phyloP scores from a whole-genome alignment of 2,888 invertebrate species.

The Athalia cordata region DNA sequence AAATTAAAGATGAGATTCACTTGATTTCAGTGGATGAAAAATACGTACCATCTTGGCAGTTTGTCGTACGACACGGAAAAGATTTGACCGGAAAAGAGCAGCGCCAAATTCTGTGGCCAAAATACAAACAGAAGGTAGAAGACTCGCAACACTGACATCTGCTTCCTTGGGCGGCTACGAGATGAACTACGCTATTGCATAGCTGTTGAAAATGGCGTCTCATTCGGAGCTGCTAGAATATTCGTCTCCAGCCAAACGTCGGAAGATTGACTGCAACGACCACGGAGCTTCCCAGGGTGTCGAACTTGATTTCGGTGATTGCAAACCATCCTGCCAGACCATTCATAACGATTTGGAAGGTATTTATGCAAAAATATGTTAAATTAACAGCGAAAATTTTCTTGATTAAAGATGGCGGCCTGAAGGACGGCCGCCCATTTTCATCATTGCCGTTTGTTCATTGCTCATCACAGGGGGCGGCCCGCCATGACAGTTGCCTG shows the following conservation, averaged over 20 bases:
- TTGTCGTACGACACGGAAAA: conserved; percentile 58
- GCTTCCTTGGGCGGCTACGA: conserved; percentile 51
- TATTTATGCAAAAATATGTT: conserved; percentile 65
- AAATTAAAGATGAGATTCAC: conserved; percentile 56
- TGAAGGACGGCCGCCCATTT: conserved; percentile 58
- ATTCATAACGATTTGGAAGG: conserved; percentile 67
- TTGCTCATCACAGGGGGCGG: conserved; percentile 53
- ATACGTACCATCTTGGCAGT: conserved; percentile 68
- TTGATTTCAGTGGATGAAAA: conserved; percentile 61
- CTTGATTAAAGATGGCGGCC: conserved; percentile 67
- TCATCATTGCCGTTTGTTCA: conserved; percentile 54
- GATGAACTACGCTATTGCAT: conserved; percentile 62
- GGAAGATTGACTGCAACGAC: conserved; percentile 67
- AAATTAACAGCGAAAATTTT: conserved; percentile 60
- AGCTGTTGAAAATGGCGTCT: conserved; percentile 73
- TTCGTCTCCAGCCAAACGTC: conserved; percentile 71
- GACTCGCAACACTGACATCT: conserved; percentile 9
- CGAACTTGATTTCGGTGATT: conserved; percentile 61
- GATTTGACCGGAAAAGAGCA: conserved; percentile 54
- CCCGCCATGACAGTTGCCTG: conserved; percentile 67
- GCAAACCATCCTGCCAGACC: conserved; percentile 56
- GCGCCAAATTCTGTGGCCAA: conserved; percentile 14
- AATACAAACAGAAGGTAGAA: background rate
- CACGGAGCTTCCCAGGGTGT: conserved; percentile 56
- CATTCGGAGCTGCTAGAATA: conserved; percentile 71